Evolutionary conservation across 2,797 vertebrate species (phyloP), one percentile per base, ranked within the genome.

Genomic region (Coreius guichenoti): DNA sequence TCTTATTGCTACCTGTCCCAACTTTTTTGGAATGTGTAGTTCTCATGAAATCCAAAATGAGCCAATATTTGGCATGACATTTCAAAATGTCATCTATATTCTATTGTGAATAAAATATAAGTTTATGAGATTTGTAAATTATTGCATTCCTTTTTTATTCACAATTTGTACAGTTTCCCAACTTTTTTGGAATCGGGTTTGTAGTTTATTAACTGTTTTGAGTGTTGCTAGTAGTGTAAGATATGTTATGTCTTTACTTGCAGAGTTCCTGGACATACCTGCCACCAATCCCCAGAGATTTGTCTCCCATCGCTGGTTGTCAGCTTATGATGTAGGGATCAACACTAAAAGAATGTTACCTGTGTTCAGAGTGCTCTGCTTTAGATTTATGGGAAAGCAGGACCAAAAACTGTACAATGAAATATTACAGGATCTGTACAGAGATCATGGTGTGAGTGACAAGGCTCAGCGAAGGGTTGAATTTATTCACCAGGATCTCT

Each of bases 221-320:
- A 29, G n/a, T 21, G 21, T 54, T 49, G 72, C 33, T 47, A 19
- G 9, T 76, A 26, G 47, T 76, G 11, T 54, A 76, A 76, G 73
- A 51, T 77, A 77, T 77, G 49, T 45, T 45, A 45, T n/a, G n/a
- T 56, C 75, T 77, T 51, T 5, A 56, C 49, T 77, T 77, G 73
- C 54, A 1, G 63, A 74, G 33, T 88, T 23, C 80, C 54, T 88
- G 87, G n/a, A 29, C 68, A 80, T 86, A 74, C 68, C 87, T 75
- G 47, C 21, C 61, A 45, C 87, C 13, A 33, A 33, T 80, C 87
- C 84, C 56, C 45, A 69, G 11, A 58, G 70, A 39, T 88, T 86
- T 76, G 9, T 86, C 31, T 19, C 21, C 21, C 87, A 86, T 26
- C 58, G 69, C 69, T 86, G 84, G 84, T 56, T 86, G 26, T 88